These are phyloP conservation scores for Opisthocomus hoazin DNA, from an alignment of 2,113 vertebrate genomes.

Conservation along the genomic window DNA sequence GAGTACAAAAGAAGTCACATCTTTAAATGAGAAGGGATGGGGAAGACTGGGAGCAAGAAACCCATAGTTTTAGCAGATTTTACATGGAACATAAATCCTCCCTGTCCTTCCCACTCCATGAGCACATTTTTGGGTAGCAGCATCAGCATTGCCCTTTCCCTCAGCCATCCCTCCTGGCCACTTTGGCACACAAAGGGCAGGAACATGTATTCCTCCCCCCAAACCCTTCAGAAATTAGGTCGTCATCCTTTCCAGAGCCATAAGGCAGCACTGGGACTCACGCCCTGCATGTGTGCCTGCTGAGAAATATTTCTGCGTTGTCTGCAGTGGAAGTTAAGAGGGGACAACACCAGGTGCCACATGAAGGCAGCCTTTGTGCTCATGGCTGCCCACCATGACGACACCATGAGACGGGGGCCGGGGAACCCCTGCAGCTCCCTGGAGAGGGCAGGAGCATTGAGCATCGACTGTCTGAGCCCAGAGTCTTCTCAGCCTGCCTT, in stretches of 20 bases:
- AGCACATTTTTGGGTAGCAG: background rate
- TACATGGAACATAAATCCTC: background rate
- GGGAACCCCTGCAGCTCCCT: fast-evolving
- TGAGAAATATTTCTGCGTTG: background rate
- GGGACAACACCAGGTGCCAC: background rate
- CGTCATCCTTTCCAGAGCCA: background rate
- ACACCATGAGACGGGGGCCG: fast-evolving
- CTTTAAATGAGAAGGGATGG: background rate
- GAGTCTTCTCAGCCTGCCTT: background rate
- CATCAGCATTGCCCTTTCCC: background rate
- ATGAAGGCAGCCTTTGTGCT: background rate
- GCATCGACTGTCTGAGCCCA: background rate
- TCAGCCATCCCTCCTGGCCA: fast-evolving
- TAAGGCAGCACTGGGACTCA: background rate
- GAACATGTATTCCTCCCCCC: background rate
- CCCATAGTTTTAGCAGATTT: background rate
- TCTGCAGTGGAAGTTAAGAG: background rate
- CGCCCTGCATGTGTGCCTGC: background rate
- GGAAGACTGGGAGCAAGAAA: background rate
- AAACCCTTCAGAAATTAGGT: background rate
- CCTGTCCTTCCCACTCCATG: fast-evolving
- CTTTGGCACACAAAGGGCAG: background rate
- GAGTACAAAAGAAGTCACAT: background rate
- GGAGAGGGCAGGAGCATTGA: background rate
- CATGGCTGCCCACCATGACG: fast-evolving